Evolutionary conservation across 2,797 vertebrate species (phyloP).

Genomic region (Chelonia mydas): DNA sequence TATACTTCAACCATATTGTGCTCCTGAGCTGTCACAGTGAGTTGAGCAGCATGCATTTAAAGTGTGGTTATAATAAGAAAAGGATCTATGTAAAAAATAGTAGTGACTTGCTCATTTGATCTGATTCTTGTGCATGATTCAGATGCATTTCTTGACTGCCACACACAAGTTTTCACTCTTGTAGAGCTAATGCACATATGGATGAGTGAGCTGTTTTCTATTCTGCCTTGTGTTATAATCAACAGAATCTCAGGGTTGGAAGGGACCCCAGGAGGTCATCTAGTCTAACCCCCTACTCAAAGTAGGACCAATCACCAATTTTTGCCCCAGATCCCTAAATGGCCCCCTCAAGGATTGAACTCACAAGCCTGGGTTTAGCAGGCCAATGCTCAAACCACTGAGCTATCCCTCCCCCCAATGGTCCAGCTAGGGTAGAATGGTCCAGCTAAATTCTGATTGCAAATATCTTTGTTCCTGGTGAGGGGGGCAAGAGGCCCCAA

Average conservation of each 20-base stretch:
- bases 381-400: too few species aligned
- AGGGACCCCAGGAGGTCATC: too few species aligned
- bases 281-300: too few species aligned
- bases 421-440: not conserved
- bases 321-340: too few species aligned
- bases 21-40: not conserved
- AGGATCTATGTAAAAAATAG: slow-evolving; percentile 38
- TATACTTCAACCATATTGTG: slow-evolving; percentile 10
- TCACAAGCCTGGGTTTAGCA: too few species aligned
- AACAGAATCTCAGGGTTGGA: not conserved
- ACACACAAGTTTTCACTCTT: slow-evolving; percentile 28
- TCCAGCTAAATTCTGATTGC: slow-evolving; percentile 43
- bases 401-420: too few species aligned
- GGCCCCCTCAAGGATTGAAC: too few species aligned
- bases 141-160: slow-evolving; percentile 33
- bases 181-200: not conserved
- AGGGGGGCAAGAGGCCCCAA: slow-evolving; percentile 26
- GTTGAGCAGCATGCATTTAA: slow-evolving; percentile 17
- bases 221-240: not conserved
- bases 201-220: not conserved
- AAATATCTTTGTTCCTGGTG: slow-evolving; percentile 42
- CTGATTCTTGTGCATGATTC: slow-evolving; percentile 38
- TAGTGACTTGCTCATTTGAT: slow-evolving; percentile 45
- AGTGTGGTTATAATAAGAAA: not conserved
- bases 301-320: too few species aligned